Percentiles rank a stretch among this genome's conserved stretches.
Evolutionary conservation across 1,140 invertebrate genomes (phyloP).

Genomic region (Varroa destructor): DNA sequence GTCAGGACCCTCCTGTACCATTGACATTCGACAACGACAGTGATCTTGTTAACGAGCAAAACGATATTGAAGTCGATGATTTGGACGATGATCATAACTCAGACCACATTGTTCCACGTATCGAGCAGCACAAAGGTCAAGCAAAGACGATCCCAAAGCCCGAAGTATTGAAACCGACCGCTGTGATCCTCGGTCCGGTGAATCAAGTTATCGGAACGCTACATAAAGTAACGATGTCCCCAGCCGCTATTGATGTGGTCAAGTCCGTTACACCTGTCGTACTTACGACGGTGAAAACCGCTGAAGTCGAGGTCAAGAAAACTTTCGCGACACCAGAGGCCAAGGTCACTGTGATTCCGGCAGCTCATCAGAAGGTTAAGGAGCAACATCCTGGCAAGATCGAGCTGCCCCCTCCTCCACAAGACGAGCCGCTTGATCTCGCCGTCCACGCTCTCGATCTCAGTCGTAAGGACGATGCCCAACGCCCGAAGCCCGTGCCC

Average conservation of each 20-base stretch:
- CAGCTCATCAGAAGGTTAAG: constrained; percentile 24
- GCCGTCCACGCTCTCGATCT: constrained; percentile 71
- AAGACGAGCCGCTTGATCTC: constrained; percentile 56
- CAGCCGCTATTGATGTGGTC: constrained; percentile 1
- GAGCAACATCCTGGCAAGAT: constrained; percentile 20
- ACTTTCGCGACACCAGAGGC: neutral
- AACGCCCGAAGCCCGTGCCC: neutral
- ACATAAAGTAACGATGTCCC: constrained; percentile 9
- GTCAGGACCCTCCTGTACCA: constrained; percentile 28
- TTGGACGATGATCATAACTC: neutral
- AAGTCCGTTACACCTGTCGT: neutral
- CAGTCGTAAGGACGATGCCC: constrained; percentile 54
- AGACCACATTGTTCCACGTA: neutral
- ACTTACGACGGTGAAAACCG: neutral
- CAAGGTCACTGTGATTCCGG: constrained; percentile 24
- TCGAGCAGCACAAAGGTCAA: no score
- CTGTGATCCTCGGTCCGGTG: constrained; percentile 3
- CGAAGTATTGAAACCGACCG: neutral
- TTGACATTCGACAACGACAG: constrained; percentile 17
- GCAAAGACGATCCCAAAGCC: no score
- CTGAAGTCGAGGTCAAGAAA: neutral
- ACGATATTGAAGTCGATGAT: constrained; percentile 29
- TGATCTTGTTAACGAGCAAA: constrained; percentile 31
- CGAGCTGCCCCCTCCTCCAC: constrained; percentile 35
- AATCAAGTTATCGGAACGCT: constrained; percentile 2